Conservation (phyloP, 2,888 invertebrate genomes). For the Sphinx pinastri region DNA sequence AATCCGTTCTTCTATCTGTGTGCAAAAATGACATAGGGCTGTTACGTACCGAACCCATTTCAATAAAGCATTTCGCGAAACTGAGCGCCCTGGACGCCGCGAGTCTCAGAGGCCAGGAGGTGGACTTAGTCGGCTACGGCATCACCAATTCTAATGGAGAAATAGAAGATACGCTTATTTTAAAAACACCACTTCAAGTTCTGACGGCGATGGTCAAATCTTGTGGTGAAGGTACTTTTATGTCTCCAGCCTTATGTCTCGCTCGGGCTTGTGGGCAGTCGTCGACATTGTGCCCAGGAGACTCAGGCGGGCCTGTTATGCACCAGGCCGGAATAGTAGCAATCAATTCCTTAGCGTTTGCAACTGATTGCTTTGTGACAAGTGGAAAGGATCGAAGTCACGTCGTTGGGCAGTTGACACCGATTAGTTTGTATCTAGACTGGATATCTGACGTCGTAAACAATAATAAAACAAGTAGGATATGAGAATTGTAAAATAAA, state of each 20-base stretch:
- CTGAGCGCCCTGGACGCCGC: slow-evolving; percentile 15
- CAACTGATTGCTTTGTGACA: neutral
- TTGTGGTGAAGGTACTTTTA: neutral
- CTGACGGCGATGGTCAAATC: slow-evolving; percentile 7
- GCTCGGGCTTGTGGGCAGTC: slow-evolving; percentile 18
- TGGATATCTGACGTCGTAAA: slow-evolving; percentile 16
- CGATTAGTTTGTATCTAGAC: slow-evolving; percentile 19
- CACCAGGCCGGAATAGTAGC: slow-evolving; percentile 26
- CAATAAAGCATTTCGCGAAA: slow-evolving; percentile 24
- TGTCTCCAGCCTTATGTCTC: slow-evolving; percentile 26
- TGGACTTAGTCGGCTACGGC: slow-evolving; percentile 19
- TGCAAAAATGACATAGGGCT: slow-evolving; percentile 24
- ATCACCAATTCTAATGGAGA: neutral
- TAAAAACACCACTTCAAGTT: slow-evolving; percentile 27
- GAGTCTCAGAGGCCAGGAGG: slow-evolving; percentile 13
- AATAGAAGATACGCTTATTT: neutral
- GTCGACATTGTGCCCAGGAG: slow-evolving; percentile 22
- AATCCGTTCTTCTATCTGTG: too few relatives aligned
- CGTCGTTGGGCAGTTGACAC: slow-evolving; percentile 11
- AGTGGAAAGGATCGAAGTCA: neutral
- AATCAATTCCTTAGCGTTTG: slow-evolving; percentile 20
- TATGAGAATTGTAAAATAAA: too few relatives aligned
- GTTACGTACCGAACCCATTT: slow-evolving; percentile 24
- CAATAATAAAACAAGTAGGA: neutral
- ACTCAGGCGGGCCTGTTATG: slow-evolving; percentile 28